Percentiles rank a stretch among this genome's conserved stretches.
Evolutionary conservation across 2,888 invertebrate species (phyloP).

Genomic region (Hylaea fasciaria): DNA sequence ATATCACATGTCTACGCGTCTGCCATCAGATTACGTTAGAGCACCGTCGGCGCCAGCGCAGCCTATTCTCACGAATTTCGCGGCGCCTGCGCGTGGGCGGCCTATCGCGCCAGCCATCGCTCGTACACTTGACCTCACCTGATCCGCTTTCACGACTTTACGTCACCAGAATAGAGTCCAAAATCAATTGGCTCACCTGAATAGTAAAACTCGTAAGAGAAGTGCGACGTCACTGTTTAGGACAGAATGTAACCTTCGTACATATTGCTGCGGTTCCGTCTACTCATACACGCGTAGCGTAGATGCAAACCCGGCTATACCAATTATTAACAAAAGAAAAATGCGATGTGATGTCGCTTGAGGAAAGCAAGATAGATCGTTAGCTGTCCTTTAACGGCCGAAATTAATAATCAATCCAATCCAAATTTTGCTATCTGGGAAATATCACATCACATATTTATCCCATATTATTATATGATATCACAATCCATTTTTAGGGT

Average conservation of each 20-base stretch:
- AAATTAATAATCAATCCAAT: too few relatives aligned
- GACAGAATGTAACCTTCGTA: constrained; percentile 20
- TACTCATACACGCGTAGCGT: background rate
- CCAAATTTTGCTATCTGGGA: too few relatives aligned
- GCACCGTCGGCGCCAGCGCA: constrained; percentile 67
- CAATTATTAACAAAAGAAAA: too few relatives aligned
- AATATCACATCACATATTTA: too few relatives aligned
- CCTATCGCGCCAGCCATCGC: constrained; percentile 79
- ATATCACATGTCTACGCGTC: constrained; percentile 46
- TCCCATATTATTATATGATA: too few relatives aligned
- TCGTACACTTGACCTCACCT: constrained; percentile 62
- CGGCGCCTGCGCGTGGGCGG: constrained; percentile 81
- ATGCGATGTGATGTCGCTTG: too few relatives aligned
- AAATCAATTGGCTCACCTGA: constrained; percentile 43
- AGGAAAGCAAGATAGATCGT: too few relatives aligned
- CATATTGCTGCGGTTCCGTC: background rate
- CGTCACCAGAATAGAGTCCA: constrained; percentile 54
- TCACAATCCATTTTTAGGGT: too few relatives aligned
- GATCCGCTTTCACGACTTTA: constrained; percentile 53
- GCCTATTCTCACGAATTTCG: constrained; percentile 82
- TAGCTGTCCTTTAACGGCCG: too few relatives aligned
- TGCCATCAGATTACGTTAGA: constrained; percentile 58
- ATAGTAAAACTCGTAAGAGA: constrained; percentile 50
- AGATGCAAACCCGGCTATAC: too few relatives aligned
- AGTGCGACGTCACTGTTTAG: constrained; percentile 18